A percentile compares a stretch with the other conserved stretches of the same genome.
These are phyloP conservation scores for Macaria notata DNA, from an alignment of 2,888 invertebrate genomes.

Conservation along the genomic window DNA sequence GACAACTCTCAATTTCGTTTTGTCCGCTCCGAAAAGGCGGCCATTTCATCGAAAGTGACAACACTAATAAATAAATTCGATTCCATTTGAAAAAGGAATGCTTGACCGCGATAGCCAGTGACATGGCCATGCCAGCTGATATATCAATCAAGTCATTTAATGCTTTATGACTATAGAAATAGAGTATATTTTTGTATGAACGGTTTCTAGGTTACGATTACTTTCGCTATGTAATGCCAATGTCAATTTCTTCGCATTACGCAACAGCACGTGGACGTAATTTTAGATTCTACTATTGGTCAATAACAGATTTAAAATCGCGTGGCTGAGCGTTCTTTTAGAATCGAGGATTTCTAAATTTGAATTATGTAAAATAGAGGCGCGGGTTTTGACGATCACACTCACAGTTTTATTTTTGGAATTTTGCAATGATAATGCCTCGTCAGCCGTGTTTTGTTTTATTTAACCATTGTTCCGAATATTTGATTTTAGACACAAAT, in stretches of 20 bases:
- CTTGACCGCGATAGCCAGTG: slow-evolving; percentile 42
- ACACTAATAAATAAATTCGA: slow-evolving; percentile 24
- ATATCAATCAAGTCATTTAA: not conserved
- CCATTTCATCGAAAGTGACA: slow-evolving; percentile 24
- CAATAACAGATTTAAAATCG: slow-evolving; percentile 2
- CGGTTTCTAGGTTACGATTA: slow-evolving; percentile 39
- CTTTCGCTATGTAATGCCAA: slow-evolving; percentile 77
- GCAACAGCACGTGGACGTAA: slow-evolving; percentile 44
- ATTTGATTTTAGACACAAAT: too few relatives aligned
- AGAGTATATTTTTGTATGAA: slow-evolving; percentile 30
- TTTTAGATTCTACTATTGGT: not conserved
- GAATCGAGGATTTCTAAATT: slow-evolving; percentile 13
- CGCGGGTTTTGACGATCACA: not conserved
- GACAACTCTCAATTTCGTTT: slow-evolving; percentile 16
- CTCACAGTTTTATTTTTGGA: slow-evolving; percentile 9
- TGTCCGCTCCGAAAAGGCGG: slow-evolving; percentile 3
- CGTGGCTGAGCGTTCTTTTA: not conserved
- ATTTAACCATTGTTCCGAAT: too few relatives aligned
- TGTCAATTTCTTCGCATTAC: slow-evolving; percentile 73
- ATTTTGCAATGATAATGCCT: not conserved
- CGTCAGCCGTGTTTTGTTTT: too few relatives aligned
- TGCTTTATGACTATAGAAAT: not conserved
- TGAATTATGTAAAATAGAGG: slow-evolving; percentile 4
- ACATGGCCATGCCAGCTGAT: slow-evolving; percentile 21
- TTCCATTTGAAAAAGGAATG: slow-evolving; percentile 25